These are phyloP conservation scores for Oryctolagus cuniculus DNA, from an alignment of 2,113 vertebrate species.

Conservation along the genomic window DNA sequence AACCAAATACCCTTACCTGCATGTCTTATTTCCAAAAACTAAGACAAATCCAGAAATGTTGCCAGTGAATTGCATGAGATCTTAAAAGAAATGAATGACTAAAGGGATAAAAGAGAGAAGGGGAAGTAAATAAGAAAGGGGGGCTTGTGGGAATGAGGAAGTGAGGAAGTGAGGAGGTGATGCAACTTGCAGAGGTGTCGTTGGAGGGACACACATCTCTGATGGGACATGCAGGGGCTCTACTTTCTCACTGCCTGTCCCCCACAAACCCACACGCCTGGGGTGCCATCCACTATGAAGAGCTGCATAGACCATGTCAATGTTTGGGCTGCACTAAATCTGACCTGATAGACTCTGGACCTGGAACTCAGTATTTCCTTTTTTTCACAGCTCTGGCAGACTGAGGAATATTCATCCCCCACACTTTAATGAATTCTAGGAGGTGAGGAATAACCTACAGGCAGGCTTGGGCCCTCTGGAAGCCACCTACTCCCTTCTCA, in stretches of 20 bases:
- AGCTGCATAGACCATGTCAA: rapidly evolving
- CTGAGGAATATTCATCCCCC: not conserved
- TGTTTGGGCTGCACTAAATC: not conserved
- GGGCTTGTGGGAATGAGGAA: not conserved
- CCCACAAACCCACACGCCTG: not conserved
- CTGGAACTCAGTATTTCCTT: not conserved
- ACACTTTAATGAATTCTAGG: not conserved
- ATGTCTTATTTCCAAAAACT: not conserved
- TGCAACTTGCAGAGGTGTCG: not conserved
- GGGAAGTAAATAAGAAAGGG: too few species aligned
- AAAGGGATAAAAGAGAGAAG: not conserved
- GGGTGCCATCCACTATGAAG: not conserved
- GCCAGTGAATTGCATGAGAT: not conserved
- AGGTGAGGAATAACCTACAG: not conserved
- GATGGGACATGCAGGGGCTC: not conserved
- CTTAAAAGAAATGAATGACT: not conserved
- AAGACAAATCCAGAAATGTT: not conserved
- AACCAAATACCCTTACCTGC: not conserved
- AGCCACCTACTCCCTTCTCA: not conserved
- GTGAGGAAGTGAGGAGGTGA: not conserved
- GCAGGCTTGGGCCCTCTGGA: not conserved
- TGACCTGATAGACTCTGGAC: not conserved
- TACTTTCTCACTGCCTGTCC: not conserved
- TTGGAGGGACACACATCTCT: rapidly evolving
- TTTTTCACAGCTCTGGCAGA: not conserved